These are phyloP conservation scores for Apogon hyalosoma DNA, from an alignment of 2,797 vertebrate genomes.

Conservation along the genomic window DNA sequence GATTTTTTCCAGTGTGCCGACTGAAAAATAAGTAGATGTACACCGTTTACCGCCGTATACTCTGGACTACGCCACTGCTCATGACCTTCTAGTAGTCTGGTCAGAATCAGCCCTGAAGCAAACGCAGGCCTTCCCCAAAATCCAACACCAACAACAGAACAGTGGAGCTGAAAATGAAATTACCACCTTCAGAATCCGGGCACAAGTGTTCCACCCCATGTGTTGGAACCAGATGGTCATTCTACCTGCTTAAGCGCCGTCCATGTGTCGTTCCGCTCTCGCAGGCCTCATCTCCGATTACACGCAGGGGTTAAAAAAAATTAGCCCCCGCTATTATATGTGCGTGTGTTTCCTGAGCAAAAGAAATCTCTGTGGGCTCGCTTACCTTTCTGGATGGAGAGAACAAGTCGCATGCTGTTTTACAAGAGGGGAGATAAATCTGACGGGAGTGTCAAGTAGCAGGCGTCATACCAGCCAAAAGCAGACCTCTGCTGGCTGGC, in stretches of 20 bases:
- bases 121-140: not conserved
- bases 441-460: constrained; percentile 75
- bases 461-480: constrained; percentile 64
- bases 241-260: constrained; percentile 53
- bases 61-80: too few relatives aligned
- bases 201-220: constrained; percentile 45
- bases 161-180: constrained; percentile 31
- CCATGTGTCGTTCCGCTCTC: constrained; percentile 52
- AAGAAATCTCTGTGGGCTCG: constrained; percentile 52
- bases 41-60: too few relatives aligned
- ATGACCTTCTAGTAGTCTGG: constrained; percentile 20
- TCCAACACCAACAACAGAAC: constrained; percentile 14
- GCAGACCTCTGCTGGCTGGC: constrained; percentile 69
- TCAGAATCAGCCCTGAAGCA: constrained; percentile 21
- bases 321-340: constrained; percentile 44
- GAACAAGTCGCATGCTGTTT: constrained; percentile 78
- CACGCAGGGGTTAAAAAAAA: constrained; percentile 48
- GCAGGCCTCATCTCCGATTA: constrained; percentile 63
- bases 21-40: too few relatives aligned
- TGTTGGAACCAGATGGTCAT: constrained; percentile 64
- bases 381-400: constrained; percentile 66
- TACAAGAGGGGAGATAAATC: constrained; percentile 77
- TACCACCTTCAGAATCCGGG: constrained; percentile 30
- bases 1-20: too few relatives aligned
- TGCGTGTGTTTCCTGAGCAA: constrained; percentile 48